Evolutionary conservation across 2,888 invertebrate species (phyloP).

Genomic region (Liposcelis brunnea): DNA sequence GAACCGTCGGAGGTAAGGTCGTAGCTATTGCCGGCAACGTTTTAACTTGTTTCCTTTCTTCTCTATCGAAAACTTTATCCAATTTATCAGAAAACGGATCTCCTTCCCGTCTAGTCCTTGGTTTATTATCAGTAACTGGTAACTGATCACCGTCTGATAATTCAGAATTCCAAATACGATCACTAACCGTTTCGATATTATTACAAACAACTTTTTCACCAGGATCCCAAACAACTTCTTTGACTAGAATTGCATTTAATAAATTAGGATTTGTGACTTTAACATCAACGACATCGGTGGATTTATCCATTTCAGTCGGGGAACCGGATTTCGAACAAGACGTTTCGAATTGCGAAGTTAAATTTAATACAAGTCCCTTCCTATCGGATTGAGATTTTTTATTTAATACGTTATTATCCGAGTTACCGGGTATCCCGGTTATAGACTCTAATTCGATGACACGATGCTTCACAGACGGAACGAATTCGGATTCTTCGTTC

Average conservation of each 20-base stretch:
- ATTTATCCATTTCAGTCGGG: conserved; percentile 12
- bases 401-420: conserved; percentile 24
- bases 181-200: conserved; percentile 50
- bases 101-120: conserved; percentile 28
- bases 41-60: conserved; percentile 31
- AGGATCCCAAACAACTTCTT: conserved; percentile 37
- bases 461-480: conserved; percentile 39
- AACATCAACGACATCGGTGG: conserved; percentile 18
- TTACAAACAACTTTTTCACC: no score
- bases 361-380: conserved; percentile 33
- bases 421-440: no score
- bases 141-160: conserved; percentile 21
- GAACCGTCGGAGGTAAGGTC: conserved; percentile 6
- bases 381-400: conserved; percentile 16
- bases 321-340: no score
- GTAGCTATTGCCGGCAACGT: conserved; percentile 10
- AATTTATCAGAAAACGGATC: conserved; percentile 54
- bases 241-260: conserved; percentile 26
- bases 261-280: conserved; percentile 8
- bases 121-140: no score
- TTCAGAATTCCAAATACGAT: neutral
- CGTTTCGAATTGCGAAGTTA: conserved; percentile 37
- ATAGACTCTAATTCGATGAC: conserved; percentile 53
- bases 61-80: conserved; percentile 52
- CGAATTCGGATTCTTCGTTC: neutral